Percentiles rank a stretch among this genome's conserved stretches.
Conservation (phyloP, 2,797 vertebrate species). For the Acanthurus tractus region DNA sequence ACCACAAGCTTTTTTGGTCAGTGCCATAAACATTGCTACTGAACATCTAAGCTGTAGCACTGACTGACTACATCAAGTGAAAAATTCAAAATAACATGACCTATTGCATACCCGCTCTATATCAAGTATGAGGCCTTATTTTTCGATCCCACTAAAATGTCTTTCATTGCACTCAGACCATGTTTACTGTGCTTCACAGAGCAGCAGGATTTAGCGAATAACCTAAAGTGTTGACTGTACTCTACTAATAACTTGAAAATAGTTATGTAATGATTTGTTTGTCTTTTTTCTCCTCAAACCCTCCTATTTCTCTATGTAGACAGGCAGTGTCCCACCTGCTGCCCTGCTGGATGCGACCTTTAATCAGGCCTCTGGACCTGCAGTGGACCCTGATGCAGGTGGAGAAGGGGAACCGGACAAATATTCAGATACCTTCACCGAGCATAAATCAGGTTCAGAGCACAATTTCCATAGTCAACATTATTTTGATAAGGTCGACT, state of each 20-base stretch:
- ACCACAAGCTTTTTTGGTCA: too few species aligned
- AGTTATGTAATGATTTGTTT: neutral
- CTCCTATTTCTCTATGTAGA: slow-evolving; percentile 57
- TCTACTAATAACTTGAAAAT: neutral
- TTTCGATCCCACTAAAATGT: neutral
- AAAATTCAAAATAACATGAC: neutral
- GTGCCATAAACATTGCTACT: too few species aligned
- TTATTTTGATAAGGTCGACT: slow-evolving; percentile 52
- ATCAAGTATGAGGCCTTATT: neutral
- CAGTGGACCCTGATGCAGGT: slow-evolving; percentile 16
- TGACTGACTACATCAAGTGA: neutral
- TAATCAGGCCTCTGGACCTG: slow-evolving; percentile 15
- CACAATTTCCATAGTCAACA: slow-evolving; percentile 57
- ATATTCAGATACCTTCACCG: slow-evolving; percentile 46
- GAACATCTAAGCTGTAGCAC: too few species aligned
- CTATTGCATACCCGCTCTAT: neutral
- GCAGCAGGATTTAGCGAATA: too few species aligned
- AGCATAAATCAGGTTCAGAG: slow-evolving; percentile 61
- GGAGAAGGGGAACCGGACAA: slow-evolving; percentile 43
- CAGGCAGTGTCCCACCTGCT: neutral
- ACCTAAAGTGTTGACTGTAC: too few species aligned
- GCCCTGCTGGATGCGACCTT: slow-evolving; percentile 35
- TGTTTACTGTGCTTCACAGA: too few species aligned
- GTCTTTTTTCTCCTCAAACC: neutral
- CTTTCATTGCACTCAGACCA: neutral